phyloP scores from a whole-genome alignment of 2,888 invertebrate species.

The Protophormia terraenovae region DNA sequence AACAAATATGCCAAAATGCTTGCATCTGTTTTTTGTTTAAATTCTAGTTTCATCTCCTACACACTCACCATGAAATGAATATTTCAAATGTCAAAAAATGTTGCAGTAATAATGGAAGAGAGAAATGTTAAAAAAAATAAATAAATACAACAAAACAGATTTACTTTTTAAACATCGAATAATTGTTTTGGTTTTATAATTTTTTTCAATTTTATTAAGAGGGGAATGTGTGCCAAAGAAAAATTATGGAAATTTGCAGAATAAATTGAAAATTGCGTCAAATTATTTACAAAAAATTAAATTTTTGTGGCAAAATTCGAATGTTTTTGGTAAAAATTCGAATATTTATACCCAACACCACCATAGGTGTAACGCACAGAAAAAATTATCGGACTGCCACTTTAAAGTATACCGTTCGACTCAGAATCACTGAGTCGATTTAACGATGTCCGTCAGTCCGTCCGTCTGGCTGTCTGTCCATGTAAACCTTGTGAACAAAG shows the following conservation, averaged over 20 bases:
- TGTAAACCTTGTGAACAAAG: no score
- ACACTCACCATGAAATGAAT: conserved; percentile 29
- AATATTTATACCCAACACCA: no score
- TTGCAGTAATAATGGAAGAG: conserved; percentile 19
- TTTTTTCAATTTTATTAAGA: neutral
- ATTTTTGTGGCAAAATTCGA: no score
- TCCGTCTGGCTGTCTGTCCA: no score
- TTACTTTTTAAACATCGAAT: conserved; percentile 36
- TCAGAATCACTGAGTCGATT: no score
- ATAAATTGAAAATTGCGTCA: neutral
- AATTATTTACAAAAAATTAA: no score
- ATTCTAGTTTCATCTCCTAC: conserved; percentile 21
- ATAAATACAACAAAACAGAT: conserved; percentile 26
- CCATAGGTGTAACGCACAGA: no score
- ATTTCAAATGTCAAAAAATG: conserved; percentile 54
- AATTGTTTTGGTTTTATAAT: conserved; percentile 9
- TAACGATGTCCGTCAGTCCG: no score
- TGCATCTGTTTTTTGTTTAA: conserved; percentile 60
- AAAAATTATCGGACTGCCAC: no score
- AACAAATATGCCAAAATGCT: conserved; percentile 45
- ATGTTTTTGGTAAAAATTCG: no score
- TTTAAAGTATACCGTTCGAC: no score
- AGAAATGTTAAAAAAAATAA: neutral
- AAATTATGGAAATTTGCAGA: neutral
- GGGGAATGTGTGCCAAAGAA: conserved; percentile 7